Evolutionary conservation across 92 coral and sea anemone genomes (phyloP).

Genomic region (Heteractis magnifica): DNA sequence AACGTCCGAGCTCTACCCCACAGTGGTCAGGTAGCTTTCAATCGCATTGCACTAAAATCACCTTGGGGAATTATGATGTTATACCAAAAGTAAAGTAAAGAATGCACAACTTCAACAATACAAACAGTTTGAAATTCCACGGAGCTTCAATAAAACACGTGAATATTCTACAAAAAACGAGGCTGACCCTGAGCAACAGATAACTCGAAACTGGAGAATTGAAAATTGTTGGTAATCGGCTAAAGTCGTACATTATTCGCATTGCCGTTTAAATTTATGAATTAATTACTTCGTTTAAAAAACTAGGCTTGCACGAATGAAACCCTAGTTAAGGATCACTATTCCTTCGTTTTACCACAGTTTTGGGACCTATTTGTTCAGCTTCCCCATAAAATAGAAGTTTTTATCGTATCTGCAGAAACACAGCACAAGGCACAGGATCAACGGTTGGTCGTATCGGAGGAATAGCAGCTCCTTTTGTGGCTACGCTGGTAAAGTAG

Average conservation of each 20-base stretch:
- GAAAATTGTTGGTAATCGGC: not conserved
- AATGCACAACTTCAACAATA: no score
- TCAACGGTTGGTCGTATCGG: slow-evolving; percentile 61
- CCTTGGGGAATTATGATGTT: no score
- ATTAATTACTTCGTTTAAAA: no score
- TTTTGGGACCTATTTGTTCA: not conserved
- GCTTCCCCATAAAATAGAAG: not conserved
- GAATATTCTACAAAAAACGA: no score
- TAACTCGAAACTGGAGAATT: no score
- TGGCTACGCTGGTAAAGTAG: slow-evolving; percentile 32
- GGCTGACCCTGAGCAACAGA: no score
- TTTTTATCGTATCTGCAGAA: slow-evolving; percentile 15
- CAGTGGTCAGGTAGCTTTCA: slow-evolving; percentile 48
- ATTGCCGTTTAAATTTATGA: not conserved
- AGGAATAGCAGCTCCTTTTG: slow-evolving; percentile 50
- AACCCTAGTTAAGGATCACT: no score
- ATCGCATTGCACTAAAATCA: not conserved
- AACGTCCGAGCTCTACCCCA: slow-evolving; percentile 61
- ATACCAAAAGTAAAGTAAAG: no score
- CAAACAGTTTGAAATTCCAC: no score
- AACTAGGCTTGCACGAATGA: no score
- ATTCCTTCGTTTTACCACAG: no score
- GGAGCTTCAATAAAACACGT: no score
- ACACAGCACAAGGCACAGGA: slow-evolving; percentile 59
- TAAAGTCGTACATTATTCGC: not conserved